phyloP scores from a whole-genome alignment of 2,888 invertebrate species.

The Argynnis bischoffii region DNA sequence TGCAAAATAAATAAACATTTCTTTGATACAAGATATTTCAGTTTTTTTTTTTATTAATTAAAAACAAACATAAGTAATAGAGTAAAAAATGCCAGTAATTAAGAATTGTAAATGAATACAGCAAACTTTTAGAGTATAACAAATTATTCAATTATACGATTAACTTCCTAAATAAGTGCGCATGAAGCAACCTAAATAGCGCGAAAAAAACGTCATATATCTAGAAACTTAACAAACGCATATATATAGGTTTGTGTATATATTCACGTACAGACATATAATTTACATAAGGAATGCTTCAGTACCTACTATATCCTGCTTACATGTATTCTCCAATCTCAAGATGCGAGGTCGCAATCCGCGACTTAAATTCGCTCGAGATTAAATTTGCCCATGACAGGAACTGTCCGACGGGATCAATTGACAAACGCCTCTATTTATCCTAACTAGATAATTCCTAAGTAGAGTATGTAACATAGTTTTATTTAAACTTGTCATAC shows the following conservation, averaged over 20 bases:
- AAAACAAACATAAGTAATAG: too few relatives aligned
- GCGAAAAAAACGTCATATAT: too few relatives aligned
- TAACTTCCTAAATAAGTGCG: background rate
- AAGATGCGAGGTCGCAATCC: constrained; percentile 25
- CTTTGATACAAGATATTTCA: background rate
- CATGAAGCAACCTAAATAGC: background rate
- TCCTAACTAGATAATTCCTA: constrained; percentile 24
- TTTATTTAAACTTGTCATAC: background rate
- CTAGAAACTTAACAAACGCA: too few relatives aligned
- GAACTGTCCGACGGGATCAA: constrained; percentile 35
- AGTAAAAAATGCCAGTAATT: too few relatives aligned
- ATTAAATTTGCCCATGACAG: constrained; percentile 33
- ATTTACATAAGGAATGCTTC: too few relatives aligned
- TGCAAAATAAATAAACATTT: constrained; percentile 45
- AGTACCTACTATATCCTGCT: constrained; percentile 27
- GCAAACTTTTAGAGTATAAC: background rate
- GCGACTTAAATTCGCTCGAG: constrained; percentile 26
- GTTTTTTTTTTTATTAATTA: background rate
- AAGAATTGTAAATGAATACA: background rate
- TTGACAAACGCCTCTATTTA: constrained; percentile 34
- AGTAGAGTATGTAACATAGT: constrained; percentile 7
- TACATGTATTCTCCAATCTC: constrained; percentile 26
- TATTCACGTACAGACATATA: too few relatives aligned
- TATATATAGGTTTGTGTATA: too few relatives aligned
- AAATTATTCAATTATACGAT: background rate